These are phyloP conservation scores for Pantherophis alleghaniensis DNA, from an alignment of 2,797 vertebrate genomes.

Conservation along the genomic window DNA sequence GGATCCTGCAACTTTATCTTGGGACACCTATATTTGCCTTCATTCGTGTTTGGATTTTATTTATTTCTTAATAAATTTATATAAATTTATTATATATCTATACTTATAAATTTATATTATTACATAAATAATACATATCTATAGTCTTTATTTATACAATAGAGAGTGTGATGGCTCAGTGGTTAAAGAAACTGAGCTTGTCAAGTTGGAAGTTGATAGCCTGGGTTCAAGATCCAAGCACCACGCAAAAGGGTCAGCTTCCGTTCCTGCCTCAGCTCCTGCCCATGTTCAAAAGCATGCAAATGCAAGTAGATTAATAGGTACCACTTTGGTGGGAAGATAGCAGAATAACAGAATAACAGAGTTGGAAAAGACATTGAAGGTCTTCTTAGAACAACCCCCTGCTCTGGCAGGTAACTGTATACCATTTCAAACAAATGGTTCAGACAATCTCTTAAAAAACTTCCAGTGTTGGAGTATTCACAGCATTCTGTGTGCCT, in stretches of 20 bases:
- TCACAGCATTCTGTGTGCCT: neutral
- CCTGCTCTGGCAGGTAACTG: neutral
- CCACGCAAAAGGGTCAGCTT: neutral
- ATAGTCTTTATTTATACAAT: neutral
- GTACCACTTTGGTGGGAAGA: neutral
- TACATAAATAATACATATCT: neutral
- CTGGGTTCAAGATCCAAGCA: neutral
- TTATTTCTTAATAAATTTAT: slow-evolving; percentile 19
- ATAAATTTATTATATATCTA: neutral
- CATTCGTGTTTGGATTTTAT: neutral
- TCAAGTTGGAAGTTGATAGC: neutral
- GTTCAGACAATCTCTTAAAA: neutral
- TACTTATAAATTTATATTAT: slow-evolving; percentile 27
- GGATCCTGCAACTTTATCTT: no score
- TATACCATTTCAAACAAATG: neutral
- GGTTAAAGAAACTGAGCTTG: neutral
- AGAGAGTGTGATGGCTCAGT: neutral
- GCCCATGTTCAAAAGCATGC: neutral
- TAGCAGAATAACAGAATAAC: neutral
- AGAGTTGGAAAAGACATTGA: neutral
- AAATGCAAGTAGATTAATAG: neutral
- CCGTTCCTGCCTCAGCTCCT: neutral
- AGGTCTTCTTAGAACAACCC: neutral
- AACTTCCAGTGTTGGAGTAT: neutral
- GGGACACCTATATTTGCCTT: neutral